These are phyloP conservation scores for Andrena bicolor DNA, from an alignment of 2,888 invertebrate genomes.

Conservation along the genomic window DNA sequence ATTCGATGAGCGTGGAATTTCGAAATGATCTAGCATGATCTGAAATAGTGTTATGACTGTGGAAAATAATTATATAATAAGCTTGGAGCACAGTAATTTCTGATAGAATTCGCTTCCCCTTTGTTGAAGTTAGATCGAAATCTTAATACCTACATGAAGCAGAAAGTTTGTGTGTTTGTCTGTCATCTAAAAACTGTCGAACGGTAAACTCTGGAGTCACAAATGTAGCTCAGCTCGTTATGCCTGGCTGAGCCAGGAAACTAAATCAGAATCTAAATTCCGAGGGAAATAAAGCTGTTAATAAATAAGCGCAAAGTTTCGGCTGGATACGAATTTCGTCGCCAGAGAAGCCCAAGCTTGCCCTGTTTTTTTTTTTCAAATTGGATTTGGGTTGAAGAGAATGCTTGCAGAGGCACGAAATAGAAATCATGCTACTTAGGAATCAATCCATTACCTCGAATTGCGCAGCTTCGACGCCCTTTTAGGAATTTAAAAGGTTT, in stretches of 20 bases:
- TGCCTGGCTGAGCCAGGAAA: background rate
- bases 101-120: background rate
- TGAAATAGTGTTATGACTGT: too few relatives aligned
- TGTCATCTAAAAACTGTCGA: too few relatives aligned
- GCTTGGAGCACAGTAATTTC: background rate
- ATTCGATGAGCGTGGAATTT: too few relatives aligned
- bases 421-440: background rate
- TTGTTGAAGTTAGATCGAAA: too few relatives aligned
- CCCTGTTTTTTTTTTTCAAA: background rate
- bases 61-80: too few relatives aligned
- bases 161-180: too few relatives aligned
- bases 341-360: background rate
- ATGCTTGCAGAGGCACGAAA: background rate
- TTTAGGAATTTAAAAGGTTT: slow-evolving; percentile 14
- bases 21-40: too few relatives aligned
- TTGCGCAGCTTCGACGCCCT: background rate
- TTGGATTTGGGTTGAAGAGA: background rate
- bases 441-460: background rate
- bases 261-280: background rate
- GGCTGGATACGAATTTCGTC: background rate
- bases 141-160: too few relatives aligned
- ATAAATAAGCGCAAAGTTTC: too few relatives aligned
- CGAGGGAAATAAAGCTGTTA: too few relatives aligned
- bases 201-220: too few relatives aligned
- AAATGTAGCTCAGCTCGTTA: too few relatives aligned